These are phyloP conservation scores for Litoditis marina DNA, from an alignment of 2,888 invertebrate species.

Conservation along the genomic window DNA sequence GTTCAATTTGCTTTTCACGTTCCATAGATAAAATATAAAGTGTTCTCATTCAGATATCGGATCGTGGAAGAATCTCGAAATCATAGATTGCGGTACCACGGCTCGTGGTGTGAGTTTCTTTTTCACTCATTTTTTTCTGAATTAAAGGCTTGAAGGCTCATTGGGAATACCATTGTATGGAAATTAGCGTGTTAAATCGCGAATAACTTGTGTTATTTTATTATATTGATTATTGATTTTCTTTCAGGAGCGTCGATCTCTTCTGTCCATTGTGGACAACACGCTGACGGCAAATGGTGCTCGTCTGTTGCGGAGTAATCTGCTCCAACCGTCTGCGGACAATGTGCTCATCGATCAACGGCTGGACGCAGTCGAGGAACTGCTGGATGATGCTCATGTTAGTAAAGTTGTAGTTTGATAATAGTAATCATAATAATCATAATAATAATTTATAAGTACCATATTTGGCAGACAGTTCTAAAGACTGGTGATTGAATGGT, in stretches of 20 bases:
- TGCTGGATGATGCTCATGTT: conserved; percentile 68
- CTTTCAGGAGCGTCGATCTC: conserved; percentile 4
- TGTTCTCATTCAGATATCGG: conserved; percentile 71
- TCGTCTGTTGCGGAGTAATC: conserved; percentile 75
- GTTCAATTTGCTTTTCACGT: not conserved
- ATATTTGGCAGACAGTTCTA: no score
- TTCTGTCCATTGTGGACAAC: conserved; percentile 9
- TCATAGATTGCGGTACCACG: conserved; percentile 63
- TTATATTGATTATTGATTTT: no score
- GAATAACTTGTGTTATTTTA: no score
- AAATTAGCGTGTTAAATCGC: no score
- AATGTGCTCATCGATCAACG: conserved; percentile 71
- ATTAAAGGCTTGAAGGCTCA: no score
- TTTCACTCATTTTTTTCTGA: no score
- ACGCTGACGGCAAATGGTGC: conserved; percentile 68
- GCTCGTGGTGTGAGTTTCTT: no score
- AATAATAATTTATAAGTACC: not conserved
- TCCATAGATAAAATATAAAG: not conserved
- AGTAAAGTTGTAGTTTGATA: not conserved
- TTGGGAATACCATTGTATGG: no score
- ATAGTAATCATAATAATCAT: no score
- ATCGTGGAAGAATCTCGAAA: conserved; percentile 74
- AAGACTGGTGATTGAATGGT: conserved; percentile 34
- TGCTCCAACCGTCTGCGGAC: conserved; percentile 74
- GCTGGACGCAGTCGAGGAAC: conserved; percentile 75